A percentile compares a stretch with the other conserved stretches of the same genome.
These are phyloP conservation scores for Temnothorax ravouxi DNA, from an alignment of 2,888 invertebrate genomes.

Conservation along the genomic window DNA sequence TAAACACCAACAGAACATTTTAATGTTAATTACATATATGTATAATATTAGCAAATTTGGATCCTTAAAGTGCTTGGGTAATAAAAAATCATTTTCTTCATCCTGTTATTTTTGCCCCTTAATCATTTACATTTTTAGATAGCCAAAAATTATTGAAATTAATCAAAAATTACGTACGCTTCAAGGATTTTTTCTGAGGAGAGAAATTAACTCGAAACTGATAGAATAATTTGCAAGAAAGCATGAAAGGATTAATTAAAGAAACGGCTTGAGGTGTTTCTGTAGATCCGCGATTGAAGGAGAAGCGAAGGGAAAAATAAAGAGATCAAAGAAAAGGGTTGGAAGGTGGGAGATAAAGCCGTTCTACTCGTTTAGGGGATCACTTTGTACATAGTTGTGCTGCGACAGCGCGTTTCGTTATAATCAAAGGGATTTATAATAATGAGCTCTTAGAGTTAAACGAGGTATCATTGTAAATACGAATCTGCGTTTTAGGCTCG, in stretches of 20 bases:
- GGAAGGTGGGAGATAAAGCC: constrained; percentile 16
- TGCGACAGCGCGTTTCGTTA: constrained; percentile 38
- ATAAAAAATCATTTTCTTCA: constrained; percentile 2
- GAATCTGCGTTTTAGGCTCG: constrained; percentile 40
- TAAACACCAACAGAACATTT: background rate
- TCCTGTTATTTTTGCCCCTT: background rate
- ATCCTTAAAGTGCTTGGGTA: background rate
- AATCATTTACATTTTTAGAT: background rate
- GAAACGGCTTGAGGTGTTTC: background rate
- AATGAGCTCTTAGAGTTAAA: constrained; percentile 27
- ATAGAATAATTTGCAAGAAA: background rate
- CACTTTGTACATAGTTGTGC: constrained; percentile 55
- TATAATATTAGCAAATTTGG: background rate
- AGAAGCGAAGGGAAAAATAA: constrained; percentile 18
- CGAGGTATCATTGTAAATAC: constrained; percentile 57
- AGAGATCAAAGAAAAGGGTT: constrained; percentile 33
- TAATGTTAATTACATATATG: background rate
- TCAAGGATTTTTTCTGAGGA: background rate
- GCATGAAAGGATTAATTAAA: constrained; percentile 4
- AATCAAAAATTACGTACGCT: background rate
- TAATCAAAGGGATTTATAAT: constrained; percentile 52
- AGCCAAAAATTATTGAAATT: background rate
- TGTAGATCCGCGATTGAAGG: background rate
- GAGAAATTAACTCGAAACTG: background rate
- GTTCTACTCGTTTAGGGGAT: constrained; percentile 46